Base-by-base conservation (phyloP, 2,113 vertebrate genomes). In the Vanacampus margaritifer region DNA sequence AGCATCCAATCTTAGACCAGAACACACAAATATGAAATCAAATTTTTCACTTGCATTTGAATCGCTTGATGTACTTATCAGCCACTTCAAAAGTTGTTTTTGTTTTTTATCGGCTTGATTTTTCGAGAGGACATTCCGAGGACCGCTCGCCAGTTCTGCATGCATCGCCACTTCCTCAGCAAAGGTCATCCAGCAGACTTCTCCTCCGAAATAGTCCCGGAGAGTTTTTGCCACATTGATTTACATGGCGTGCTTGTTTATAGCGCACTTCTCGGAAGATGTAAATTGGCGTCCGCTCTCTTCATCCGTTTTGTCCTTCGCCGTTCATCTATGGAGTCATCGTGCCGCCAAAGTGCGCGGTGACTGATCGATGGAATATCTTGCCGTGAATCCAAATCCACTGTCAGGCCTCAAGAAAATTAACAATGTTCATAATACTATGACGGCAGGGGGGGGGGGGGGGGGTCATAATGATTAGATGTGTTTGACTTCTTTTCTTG, bases 341-440 rank as follows among this genome's bases (percentile, higher is more conserved):
- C 87, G 88, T 78, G 72, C 67, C 80, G 85, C 82, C 82, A 83
- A 84, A 79, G 86, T 82, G 82, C 82, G 80, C 89, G 89, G 89
- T 83, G 81, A 80, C 67, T 84, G 88, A 91, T 91, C 88, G 86
- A 90, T 89, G 89, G 86, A 91, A 89, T 89, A 89, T 89, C 83
- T 88, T 78, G 62, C 83, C 69, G 81, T n/a, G 89, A 89, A 89
- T 89, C 86, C 84, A 86, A n/a, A 88, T 91, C 88, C 86, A 85
- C 81, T 28, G 26, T 87, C 78, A 85, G 74, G 86, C 90, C 89
- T 4, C 90, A 86, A 86, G 77, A 88, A 88, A 92, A 90, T 90
- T 90, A 91, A 90, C 89, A 89, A 88, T 89, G 89, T 92, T 91
- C 89, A 91, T 90, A 90, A 89, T 86, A 88, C 87, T 87, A 89